These are phyloP conservation scores for human DNA, from an alignment of 2,113 vertebrate genomes.

Conservation along the genomic window GRCh38 chr16:18738501-18739000, in stretches of 20 bases:
- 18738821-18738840: not conserved
- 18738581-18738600: fast-evolving
- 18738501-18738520: not conserved
- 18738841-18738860: not conserved
- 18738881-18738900: not conserved
- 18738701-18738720: not conserved
- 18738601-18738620: not conserved
- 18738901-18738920: not conserved
- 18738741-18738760: not conserved
- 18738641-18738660: not conserved
- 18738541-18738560: not conserved
- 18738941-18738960: not conserved
- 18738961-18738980: not conserved
- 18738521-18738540: not conserved
- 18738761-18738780: not conserved
- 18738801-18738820: not conserved
- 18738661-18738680: too few relatives aligned
- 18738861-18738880: not conserved
- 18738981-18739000: not conserved
- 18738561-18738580: fast-evolving
- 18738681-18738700: not conserved
- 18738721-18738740: fast-evolving
- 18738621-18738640: not conserved
- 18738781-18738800: fast-evolving
- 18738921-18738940: not conserved